Percentiles rank a stretch among this genome's conserved stretches.
Evolutionary conservation across 2,888 invertebrate genomes (phyloP).

Genomic region (Lamellibrachia satsuma): DNA sequence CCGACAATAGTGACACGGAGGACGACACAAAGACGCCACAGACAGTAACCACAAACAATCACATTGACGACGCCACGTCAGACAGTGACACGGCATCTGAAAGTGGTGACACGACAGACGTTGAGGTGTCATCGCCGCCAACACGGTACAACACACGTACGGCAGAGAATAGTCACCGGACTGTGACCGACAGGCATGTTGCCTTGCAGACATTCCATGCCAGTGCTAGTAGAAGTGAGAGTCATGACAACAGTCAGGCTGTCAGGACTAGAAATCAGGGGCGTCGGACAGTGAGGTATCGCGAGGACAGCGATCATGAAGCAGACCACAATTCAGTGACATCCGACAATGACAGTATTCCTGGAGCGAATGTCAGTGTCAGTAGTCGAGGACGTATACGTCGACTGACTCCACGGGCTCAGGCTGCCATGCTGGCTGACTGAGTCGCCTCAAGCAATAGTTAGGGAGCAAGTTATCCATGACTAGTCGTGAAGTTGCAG

Average conservation of each 20-base stretch:
- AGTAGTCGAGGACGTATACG: conserved; percentile 87
- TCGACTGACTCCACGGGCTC: conserved; percentile 63
- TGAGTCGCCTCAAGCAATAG: background rate
- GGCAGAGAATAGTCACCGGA: conserved; percentile 28
- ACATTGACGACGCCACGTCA: background rate
- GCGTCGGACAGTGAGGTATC: conserved; percentile 62
- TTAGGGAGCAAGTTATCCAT: background rate
- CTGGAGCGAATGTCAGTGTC: conserved; percentile 70
- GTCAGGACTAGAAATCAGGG: conserved; percentile 60
- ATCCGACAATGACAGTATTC: conserved; percentile 34
- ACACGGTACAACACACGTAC: conserved; percentile 17
- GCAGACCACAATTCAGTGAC: conserved; percentile 45
- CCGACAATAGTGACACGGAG: conserved; percentile 14
- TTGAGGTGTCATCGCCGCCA: background rate
- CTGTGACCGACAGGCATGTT: conserved; percentile 25
- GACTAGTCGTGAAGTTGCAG: background rate
- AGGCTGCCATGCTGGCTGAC: background rate
- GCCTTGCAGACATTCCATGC: conserved; percentile 17
- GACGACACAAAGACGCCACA: background rate
- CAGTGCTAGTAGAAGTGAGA: background rate
- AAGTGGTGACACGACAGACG: conserved; percentile 17
- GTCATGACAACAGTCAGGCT: background rate
- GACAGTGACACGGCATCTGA: conserved; percentile 25
- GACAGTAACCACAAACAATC: background rate
- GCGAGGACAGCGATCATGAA: conserved; percentile 57